Base-by-base conservation (phyloP, 1,140 invertebrate genomes). In the Anoplolepis gracilipes region DNA sequence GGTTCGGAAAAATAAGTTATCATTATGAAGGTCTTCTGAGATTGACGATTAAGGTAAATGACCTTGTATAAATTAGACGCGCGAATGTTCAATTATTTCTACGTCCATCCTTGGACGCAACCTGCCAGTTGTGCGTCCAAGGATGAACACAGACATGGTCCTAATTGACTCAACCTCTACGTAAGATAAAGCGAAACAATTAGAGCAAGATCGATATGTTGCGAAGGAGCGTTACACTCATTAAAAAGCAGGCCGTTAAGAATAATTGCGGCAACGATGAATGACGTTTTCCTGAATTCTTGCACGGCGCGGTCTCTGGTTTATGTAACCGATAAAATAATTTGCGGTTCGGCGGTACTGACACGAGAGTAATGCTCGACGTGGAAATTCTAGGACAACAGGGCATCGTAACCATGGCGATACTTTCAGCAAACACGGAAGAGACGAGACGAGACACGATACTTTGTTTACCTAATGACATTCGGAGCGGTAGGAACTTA, bases 331-430 rank as follows among this genome's bases (percentile, higher is more conserved):
- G 57, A 78, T 87, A 76, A 85, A 79, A 64, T 67, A 65, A 87
- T 75, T 77, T 46, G 62, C 30, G 33, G 61, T 57, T 70, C 25
- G 69, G 30, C 62, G 33, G 25, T n/a, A 64, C 49, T 39, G 49
- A 25, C 28, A 73, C 42, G 55, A 86, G 62, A 88, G 67, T 70
- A 73, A 61, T 62, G 69, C 28, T 78, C 28, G 62, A 13, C n/a
- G 39, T 72, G 64, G 70, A 89, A 89, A 89, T 90, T 90, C 85
- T 90, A 87, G 89, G 89, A 76, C 88, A 87, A 33, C 49, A 61
- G 70, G 53, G 39, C 70, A 76, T 88, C 73, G 88, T 90, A 77
- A 87, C 89, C 84, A 90, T 90, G 36, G 65, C 39, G 65, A 89
- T 78, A 59, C 8, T 72, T 77, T 82, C 61, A 33, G 70, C 72